phyloP scores from a whole-genome alignment of 2,888 invertebrate genomes.

The Trichogramma dendrolimi region DNA sequence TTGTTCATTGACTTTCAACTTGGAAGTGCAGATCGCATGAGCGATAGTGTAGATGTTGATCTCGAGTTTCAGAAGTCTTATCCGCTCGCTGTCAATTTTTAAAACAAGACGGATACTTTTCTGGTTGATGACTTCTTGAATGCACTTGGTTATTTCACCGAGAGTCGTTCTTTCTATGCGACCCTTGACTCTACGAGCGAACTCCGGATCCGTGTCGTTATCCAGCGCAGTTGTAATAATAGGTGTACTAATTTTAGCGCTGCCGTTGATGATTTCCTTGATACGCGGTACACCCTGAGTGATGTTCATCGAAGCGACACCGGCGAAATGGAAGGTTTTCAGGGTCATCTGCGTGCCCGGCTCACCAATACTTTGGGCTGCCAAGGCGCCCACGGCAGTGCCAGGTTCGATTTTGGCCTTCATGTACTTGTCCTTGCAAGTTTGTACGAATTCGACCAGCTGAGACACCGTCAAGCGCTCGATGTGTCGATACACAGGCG shows the following conservation, averaged over 20 bases:
- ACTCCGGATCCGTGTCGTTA: slow-evolving; percentile 73
- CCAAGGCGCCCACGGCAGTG: slow-evolving; percentile 95
- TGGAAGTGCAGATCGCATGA: slow-evolving; percentile 73
- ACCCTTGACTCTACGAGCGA: slow-evolving; percentile 87
- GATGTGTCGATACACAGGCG: slow-evolving; percentile 44
- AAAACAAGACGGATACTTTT: slow-evolving; percentile 85
- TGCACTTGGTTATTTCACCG: slow-evolving; percentile 75
- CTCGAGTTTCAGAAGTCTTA: slow-evolving; percentile 78
- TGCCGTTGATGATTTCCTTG: slow-evolving; percentile 98
- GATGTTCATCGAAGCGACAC: slow-evolving; percentile 99
- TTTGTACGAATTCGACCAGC: slow-evolving; percentile 70
- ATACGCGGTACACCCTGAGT: slow-evolving; percentile 87
- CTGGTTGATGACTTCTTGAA: slow-evolving; percentile 85
- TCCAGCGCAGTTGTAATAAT: slow-evolving; percentile 87
- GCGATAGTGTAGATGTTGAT: slow-evolving; percentile 74
- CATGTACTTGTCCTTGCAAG: slow-evolving; percentile 85
- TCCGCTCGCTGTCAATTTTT: slow-evolving; percentile 80
- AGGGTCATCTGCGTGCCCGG: slow-evolving; percentile 99
- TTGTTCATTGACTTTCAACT: slow-evolving; percentile 66
- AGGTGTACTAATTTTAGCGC: slow-evolving; percentile 90
- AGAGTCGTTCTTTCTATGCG: slow-evolving; percentile 92
- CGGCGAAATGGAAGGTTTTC: slow-evolving; percentile 99
- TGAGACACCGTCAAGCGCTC: slow-evolving; percentile 65
- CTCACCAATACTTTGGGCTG: slow-evolving; percentile 97
- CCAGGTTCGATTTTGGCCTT: slow-evolving; percentile 87